These are phyloP conservation scores for Anastatus disparis DNA, from an alignment of 1,140 invertebrate genomes.

Conservation along the genomic window DNA sequence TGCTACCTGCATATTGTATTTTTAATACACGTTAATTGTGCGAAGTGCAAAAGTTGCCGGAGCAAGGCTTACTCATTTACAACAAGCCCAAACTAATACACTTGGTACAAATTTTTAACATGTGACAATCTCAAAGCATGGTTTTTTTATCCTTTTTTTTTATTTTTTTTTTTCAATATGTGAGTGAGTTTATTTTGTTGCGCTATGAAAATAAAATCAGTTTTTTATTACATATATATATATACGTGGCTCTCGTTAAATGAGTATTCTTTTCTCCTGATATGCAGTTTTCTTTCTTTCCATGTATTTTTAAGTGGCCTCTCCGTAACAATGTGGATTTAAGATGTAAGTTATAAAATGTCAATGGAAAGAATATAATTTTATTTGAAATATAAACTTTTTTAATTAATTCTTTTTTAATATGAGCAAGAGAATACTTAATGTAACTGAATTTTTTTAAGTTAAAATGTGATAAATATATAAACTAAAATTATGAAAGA, in stretches of 20 bases:
- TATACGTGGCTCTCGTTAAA: not conserved
- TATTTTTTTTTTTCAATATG: too few relatives aligned
- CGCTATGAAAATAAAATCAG: too few relatives aligned
- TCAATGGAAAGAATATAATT: not conserved
- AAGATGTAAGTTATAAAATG: not conserved
- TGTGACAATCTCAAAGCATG: slow-evolving; percentile 13
- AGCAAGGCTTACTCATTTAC: slow-evolving; percentile 50
- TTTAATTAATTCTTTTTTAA: too few relatives aligned
- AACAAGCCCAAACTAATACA: slow-evolving; percentile 19
- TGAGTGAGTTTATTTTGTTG: too few relatives aligned
- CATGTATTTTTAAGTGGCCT: slow-evolving; percentile 4
- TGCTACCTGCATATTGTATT: slow-evolving; percentile 52
- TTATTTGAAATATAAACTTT: too few relatives aligned
- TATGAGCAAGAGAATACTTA: too few relatives aligned
- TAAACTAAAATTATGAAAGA: too few relatives aligned
- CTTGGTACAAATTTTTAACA: not conserved
- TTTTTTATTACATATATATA: not conserved
- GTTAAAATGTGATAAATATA: too few relatives aligned
- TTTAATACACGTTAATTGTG: slow-evolving; percentile 43
- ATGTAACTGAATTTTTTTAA: too few relatives aligned
- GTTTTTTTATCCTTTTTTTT: too few relatives aligned
- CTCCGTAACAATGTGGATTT: slow-evolving; percentile 14
- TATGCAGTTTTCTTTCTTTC: slow-evolving; percentile 12
- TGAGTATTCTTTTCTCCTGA: slow-evolving; percentile 11
- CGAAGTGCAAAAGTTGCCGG: not conserved